phyloP scores from a whole-genome alignment of 2,888 invertebrate species.

The Willowsia nigromaculata region DNA sequence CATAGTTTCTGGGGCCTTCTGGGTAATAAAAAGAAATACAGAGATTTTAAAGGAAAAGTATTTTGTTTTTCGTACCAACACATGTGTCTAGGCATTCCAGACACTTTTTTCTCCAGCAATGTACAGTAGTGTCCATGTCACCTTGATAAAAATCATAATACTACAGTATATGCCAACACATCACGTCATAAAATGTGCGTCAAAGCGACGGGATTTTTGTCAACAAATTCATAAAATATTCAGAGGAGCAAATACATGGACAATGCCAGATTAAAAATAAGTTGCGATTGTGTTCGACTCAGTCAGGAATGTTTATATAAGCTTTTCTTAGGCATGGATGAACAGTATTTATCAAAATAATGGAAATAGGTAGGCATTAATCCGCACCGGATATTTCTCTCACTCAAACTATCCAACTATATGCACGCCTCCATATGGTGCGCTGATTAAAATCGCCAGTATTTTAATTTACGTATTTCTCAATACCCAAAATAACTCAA shows the following conservation, averaged over 20 bases:
- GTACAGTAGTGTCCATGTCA: neutral
- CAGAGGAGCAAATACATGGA: neutral
- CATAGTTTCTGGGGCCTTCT: neutral
- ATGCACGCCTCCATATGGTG: too few species aligned
- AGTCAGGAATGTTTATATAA: too few species aligned
- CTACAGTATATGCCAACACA: neutral
- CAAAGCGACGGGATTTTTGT: slow-evolving; percentile 50
- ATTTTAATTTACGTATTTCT: too few species aligned
- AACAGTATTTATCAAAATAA: too few species aligned
- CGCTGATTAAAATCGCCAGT: too few species aligned
- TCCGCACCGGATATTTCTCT: too few species aligned
- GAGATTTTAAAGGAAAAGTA: too few species aligned
- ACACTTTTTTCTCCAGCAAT: neutral
- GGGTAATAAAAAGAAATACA: neutral
- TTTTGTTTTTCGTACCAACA: neutral
- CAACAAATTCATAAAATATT: slow-evolving; percentile 55
- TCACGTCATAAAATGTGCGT: slow-evolving; percentile 20
- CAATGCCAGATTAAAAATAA: neutral
- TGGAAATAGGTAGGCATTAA: too few species aligned
- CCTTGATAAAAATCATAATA: slow-evolving; percentile 2
- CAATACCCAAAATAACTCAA: too few species aligned
- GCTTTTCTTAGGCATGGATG: too few species aligned
- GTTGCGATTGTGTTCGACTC: too few species aligned
- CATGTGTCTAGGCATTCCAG: neutral
- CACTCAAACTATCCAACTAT: too few species aligned